A percentile compares a stretch with the other conserved stretches of the same genome.
These are phyloP conservation scores for Chaetogeoica ovagalla DNA, from an alignment of 2,888 invertebrate genomes.

Conservation along the genomic window DNA sequence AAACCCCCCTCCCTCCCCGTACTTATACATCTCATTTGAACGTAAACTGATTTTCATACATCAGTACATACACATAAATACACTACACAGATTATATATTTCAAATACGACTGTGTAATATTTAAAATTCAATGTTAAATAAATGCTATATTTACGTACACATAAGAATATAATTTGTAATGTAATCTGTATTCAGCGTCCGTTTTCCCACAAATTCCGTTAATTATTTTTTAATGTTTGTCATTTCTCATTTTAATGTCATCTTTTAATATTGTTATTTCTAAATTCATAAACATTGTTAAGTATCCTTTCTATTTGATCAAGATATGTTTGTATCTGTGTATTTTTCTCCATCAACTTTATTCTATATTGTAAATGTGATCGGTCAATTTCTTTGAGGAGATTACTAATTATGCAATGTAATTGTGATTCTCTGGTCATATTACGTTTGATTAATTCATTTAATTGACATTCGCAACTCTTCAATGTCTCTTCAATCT, in stretches of 20 bases:
- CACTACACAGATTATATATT: too few species aligned
- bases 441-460: constrained; percentile 17
- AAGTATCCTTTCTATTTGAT: constrained; percentile 37
- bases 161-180: constrained; percentile 1
- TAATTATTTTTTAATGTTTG: background rate
- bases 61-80: too few species aligned
- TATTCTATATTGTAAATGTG: constrained; percentile 30
- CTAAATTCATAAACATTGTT: constrained; percentile 24
- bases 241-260: background rate
- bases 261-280: constrained; percentile 2
- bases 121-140: background rate
- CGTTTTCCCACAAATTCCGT: background rate
- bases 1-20: too few species aligned
- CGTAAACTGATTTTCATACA: too few species aligned
- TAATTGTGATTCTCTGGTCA: constrained; percentile 37
- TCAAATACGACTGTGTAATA: too few species aligned
- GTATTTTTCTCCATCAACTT: constrained; percentile 31
- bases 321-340: constrained; percentile 33
- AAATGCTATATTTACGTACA: background rate
- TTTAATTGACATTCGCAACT: constrained; percentile 25
- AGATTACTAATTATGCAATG: constrained; percentile 37
- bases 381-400: constrained; percentile 29
- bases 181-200: background rate
- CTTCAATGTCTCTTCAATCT: constrained; percentile 36
- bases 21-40: too few species aligned